Base-by-base conservation (phyloP, 2,888 invertebrate species). In the Luperina testacea region DNA sequence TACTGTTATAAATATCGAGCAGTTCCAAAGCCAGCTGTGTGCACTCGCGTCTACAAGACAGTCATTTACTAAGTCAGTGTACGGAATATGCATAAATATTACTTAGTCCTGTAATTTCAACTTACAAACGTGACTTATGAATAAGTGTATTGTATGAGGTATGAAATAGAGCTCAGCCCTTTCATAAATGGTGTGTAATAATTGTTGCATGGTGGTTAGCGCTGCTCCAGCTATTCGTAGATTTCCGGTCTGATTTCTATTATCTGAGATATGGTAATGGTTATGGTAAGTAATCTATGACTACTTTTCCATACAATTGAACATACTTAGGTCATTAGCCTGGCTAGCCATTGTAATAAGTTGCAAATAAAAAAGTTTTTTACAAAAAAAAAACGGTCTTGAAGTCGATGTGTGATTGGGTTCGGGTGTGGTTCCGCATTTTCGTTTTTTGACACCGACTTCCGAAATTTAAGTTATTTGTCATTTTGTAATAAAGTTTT, bases 121-220 rank as follows among this genome's bases (percentile, higher is more conserved):
- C 64, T 64, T 24, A 64, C 64, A 71, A 84, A 80, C 84, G 74
- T 85, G 88, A 84, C 89, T 89, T 89, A 87, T 84, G 88, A 88
- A 89, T 89, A 85, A 81, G 83, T 83, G 81, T 88, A 86, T 89
- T 89, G 88, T 88, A 83, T 83, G 82, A 71, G 68, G 77, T 81
- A 82, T 85, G 77, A 87, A 89, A 88, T 86, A 83, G 88, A 67
- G 74, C 83, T 81, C 5, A 78, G 81, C 38, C 65, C 80, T 85
- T 82, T 77, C 81, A 79, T 82, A 87, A 86, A 87, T 78, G 83
- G 83, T 80, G 79, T 88, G 86, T 86, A 71, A 65, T 87, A 87
- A 89, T 88, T 89, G 84, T 87, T 81, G 87, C 77, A 81, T 67
- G 72, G 80, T 74, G 68, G 83, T 65, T 67, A 63, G 74, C 74